Evolutionary conservation across 2,888 invertebrate species (phyloP).

Genomic region (Mayetiola destructor): DNA sequence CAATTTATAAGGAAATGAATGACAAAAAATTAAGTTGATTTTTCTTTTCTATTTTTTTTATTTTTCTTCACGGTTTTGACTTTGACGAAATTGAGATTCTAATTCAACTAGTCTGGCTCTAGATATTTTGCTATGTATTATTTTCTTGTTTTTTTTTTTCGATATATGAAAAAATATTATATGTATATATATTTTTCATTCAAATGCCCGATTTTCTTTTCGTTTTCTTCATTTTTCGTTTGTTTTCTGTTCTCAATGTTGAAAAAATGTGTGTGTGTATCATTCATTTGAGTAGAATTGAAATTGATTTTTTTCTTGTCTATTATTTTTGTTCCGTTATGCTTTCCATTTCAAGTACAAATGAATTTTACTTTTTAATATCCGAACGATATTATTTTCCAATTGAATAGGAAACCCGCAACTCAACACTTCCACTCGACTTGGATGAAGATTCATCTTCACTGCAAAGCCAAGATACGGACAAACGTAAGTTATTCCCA

Average conservation of each 20-base stretch:
- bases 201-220: background rate
- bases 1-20: too few relatives aligned
- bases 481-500: conserved; percentile 41
- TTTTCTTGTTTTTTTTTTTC: background rate
- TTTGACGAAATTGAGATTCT: background rate
- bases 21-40: conserved; percentile 18
- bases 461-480: conserved; percentile 67
- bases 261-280: too few relatives aligned
- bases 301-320: background rate
- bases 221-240: too few relatives aligned
- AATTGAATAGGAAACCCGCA: conserved; percentile 66
- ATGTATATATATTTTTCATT: background rate
- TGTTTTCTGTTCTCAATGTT: too few relatives aligned
- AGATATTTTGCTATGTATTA: background rate
- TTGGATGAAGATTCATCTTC: conserved; percentile 84
- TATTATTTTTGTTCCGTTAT: conserved; percentile 4
- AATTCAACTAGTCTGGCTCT: conserved; percentile 2
- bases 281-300: background rate
- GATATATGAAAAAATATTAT: background rate
- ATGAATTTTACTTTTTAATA: background rate
- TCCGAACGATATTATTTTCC: conserved; percentile 14
- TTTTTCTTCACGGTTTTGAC: too few relatives aligned
- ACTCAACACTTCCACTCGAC: conserved; percentile 77
- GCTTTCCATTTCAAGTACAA: background rate
- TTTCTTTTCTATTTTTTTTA: conserved; percentile 7